These are phyloP conservation scores for Peromyscus californicus DNA, from an alignment of 2,113 vertebrate genomes.

Conservation along the genomic window DNA sequence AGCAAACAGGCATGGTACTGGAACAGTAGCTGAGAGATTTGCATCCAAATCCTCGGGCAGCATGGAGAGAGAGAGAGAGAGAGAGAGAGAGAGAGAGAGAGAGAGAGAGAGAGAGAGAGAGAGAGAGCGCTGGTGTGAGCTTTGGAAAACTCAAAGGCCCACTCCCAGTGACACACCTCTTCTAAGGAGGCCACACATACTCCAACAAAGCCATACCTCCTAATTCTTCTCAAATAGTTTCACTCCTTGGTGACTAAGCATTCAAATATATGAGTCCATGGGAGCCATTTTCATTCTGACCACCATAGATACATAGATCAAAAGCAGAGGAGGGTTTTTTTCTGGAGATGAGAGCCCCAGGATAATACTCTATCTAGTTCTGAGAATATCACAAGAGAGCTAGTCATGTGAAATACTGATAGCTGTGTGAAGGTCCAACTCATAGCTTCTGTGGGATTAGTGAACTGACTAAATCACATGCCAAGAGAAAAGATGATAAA, in stretches of 20 bases:
- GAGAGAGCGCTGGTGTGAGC: background rate
- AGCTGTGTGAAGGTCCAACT: background rate
- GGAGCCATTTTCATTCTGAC: background rate
- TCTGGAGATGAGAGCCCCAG: background rate
- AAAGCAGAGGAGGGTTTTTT: background rate
- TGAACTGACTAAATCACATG: slow-evolving; percentile 23
- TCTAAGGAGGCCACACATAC: background rate
- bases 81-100: background rate
- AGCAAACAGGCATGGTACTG: background rate
- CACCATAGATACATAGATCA: background rate
- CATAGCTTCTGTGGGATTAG: background rate
- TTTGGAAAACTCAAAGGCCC: background rate
- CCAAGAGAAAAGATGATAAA: slow-evolving; percentile 44
- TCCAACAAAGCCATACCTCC: background rate
- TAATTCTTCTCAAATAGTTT: background rate
- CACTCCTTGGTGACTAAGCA: background rate
- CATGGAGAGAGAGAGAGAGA: background rate
- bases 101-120: background rate
- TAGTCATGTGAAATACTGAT: background rate
- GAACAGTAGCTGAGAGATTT: background rate
- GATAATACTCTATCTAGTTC: background rate
- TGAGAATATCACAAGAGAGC: background rate
- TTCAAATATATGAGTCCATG: background rate
- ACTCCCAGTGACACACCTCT: background rate
- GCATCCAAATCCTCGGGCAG: background rate